A percentile compares a stretch with the other conserved stretches of the same genome.
Evolutionary conservation across 2,797 vertebrate genomes (phyloP).

Genomic region (Gastrophryne carolinensis): DNA sequence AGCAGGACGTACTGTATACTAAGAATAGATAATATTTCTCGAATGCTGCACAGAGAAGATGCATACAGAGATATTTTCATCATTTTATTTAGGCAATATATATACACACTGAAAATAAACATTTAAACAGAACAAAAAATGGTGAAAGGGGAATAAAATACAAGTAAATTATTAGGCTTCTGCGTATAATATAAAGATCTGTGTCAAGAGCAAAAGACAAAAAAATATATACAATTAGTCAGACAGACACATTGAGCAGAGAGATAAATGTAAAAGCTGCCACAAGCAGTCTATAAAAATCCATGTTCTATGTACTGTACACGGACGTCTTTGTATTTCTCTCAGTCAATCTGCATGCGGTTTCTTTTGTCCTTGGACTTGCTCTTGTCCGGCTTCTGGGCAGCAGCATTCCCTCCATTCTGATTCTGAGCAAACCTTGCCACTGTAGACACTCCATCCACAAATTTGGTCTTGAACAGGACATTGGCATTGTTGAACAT

Average conservation of each 20-base stretch:
- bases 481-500: slow-evolving; percentile 98
- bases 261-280: not conserved
- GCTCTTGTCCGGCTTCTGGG: slow-evolving; percentile 65
- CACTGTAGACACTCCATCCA: slow-evolving; percentile 88
- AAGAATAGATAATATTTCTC: too few relatives aligned
- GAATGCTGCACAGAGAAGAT: too few relatives aligned
- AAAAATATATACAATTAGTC: not conserved
- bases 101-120: too few relatives aligned
- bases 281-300: not conserved
- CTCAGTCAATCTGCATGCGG: slow-evolving; percentile 51
- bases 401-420: slow-evolving; percentile 53
- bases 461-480: slow-evolving; percentile 91
- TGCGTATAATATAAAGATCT: too few relatives aligned
- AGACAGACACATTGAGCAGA: not conserved
- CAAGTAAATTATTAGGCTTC: too few relatives aligned
- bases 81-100: too few relatives aligned
- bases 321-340: slow-evolving; percentile 36
- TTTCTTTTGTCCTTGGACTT: slow-evolving; percentile 64
- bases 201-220: too few relatives aligned
- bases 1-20: too few relatives aligned
- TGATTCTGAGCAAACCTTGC: slow-evolving; percentile 73
- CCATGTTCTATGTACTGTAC: not conserved
- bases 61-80: too few relatives aligned
- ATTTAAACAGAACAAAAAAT: too few relatives aligned
- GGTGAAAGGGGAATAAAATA: too few relatives aligned